A percentile compares a stretch with the other conserved stretches of the same genome.
These are phyloP conservation scores for Datnioides undecimradiatus DNA, from an alignment of 2,113 vertebrate species.

Conservation along the genomic window DNA sequence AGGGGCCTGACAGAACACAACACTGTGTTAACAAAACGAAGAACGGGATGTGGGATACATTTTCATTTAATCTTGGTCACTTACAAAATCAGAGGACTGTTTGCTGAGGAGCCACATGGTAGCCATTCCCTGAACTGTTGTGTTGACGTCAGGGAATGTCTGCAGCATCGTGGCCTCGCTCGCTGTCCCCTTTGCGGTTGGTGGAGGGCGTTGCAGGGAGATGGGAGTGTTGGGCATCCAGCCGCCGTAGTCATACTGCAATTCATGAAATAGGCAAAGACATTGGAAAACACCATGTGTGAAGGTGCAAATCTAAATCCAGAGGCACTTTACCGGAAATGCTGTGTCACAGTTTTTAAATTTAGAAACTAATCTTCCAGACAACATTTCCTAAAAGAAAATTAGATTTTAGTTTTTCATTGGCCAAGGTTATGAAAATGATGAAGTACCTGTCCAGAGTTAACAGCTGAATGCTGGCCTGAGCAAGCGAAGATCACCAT, in stretches of 20 bases:
- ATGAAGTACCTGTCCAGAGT: slow-evolving; percentile 69
- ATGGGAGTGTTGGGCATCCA: slow-evolving; percentile 76
- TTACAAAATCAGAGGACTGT: slow-evolving; percentile 70
- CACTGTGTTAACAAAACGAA: neutral
- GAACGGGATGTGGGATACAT: neutral
- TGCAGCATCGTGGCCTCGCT: slow-evolving; percentile 51
- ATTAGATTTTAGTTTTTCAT: neutral
- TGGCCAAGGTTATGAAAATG: neutral
- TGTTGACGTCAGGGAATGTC: slow-evolving; percentile 51
- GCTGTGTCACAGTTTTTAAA: neutral
- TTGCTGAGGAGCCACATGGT: slow-evolving; percentile 65
- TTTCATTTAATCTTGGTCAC: neutral
- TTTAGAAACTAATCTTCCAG: neutral
- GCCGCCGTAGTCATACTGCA: slow-evolving; percentile 71
- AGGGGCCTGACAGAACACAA: slow-evolving; percentile 33
- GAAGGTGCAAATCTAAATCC: neutral
- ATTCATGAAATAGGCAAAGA: neutral
- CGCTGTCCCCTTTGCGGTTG: slow-evolving; percentile 62
- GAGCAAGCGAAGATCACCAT: slow-evolving; percentile 76
- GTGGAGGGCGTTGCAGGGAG: slow-evolving; percentile 69
- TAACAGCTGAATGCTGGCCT: slow-evolving; percentile 69
- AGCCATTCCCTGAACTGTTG: slow-evolving; percentile 52
- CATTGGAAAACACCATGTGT: neutral
- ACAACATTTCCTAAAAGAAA: neutral
- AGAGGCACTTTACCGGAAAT: neutral